Evolutionary conservation across 2,113 vertebrate genomes (phyloP).

Genomic region (Cinclus mexicanus): DNA sequence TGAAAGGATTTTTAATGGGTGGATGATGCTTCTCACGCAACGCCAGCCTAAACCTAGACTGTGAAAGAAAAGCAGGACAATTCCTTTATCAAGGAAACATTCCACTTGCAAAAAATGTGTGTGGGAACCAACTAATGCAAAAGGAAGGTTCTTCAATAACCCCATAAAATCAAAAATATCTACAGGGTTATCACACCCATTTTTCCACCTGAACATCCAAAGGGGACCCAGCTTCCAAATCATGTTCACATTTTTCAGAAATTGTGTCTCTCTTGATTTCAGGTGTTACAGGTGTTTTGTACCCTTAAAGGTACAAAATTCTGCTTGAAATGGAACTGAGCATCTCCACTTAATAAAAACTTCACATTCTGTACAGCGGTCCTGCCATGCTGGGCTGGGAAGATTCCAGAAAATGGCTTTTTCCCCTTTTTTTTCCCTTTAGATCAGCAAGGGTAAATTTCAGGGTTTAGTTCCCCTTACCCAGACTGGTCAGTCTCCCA

Average conservation of each 20-base stretch:
- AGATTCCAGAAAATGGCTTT: not conserved
- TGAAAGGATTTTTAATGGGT: constrained; percentile 24
- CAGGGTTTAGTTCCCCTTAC: rapidly evolving
- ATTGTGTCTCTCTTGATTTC: not conserved
- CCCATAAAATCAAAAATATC: not conserved
- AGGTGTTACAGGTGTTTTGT: too few relatives aligned
- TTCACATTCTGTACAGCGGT: not conserved
- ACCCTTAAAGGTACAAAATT: not conserved
- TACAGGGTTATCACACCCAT: not conserved
- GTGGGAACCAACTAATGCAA: not conserved
- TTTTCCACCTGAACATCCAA: not conserved
- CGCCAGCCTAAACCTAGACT: not conserved
- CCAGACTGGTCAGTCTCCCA: not conserved
- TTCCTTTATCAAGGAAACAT: not conserved
- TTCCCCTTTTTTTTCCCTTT: rapidly evolving
- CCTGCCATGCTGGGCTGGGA: rapidly evolving
- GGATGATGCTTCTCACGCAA: not conserved
- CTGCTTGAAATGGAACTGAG: not conserved
- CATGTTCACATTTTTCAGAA: not conserved
- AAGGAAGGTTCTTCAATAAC: not conserved
- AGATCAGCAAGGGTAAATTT: not conserved
- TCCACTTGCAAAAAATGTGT: not conserved
- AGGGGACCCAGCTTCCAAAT: rapidly evolving
- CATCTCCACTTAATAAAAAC: not conserved
- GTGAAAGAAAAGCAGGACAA: not conserved